Base-by-base conservation (phyloP, 2,113 vertebrate genomes). In the Cyphomyrus plagiostoma region DNA sequence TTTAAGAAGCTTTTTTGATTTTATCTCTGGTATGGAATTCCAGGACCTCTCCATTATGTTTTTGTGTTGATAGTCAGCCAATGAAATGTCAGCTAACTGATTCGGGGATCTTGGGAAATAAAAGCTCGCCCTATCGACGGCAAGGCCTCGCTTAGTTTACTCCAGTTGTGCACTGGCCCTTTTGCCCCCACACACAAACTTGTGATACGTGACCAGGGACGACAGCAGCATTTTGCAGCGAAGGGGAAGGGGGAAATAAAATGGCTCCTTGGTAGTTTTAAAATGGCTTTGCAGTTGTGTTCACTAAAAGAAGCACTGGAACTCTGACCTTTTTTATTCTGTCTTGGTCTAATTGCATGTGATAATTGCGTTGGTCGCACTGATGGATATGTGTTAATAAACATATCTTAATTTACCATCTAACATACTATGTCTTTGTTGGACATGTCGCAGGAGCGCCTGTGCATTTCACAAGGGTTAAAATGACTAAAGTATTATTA, bases 371-470 rank as follows among this genome's bases (percentile, higher is more conserved):
- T 97, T 97, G 97, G 96, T 96, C 97, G 95, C 98, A 98, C 97
- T 98, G 98, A 98, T 99, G 96, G 98, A 97, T 99, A 98, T 99
- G 97, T 97, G 97, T 97, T 97, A 99, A 99, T 99, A 99, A 99
- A 98, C 98, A 98, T 99, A 99, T 99, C 98, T 97, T 96, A 98
- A 97, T 98, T 96, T 96, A 97, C 96, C 96, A 96, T 96, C 94
- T 93, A 95, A 93, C 95, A 95, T 95, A 94, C 93, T 95, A 93
- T 1, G 93, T 95, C 95, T 95, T 95, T 94, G 95, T 96, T 97
- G 96, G 95, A 95, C 96, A 95, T 96, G 93, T 96, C 96, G 95
- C 95, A 96, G 95, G n/a, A 6, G 19, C n/a, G 80, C 21, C 8
- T 48, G 7, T 83, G 70, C 70, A 5, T 90, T 88, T 92, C 21